phyloP scores from a whole-genome alignment of 1,140 invertebrate genomes.

The Dendroctonus valens region DNA sequence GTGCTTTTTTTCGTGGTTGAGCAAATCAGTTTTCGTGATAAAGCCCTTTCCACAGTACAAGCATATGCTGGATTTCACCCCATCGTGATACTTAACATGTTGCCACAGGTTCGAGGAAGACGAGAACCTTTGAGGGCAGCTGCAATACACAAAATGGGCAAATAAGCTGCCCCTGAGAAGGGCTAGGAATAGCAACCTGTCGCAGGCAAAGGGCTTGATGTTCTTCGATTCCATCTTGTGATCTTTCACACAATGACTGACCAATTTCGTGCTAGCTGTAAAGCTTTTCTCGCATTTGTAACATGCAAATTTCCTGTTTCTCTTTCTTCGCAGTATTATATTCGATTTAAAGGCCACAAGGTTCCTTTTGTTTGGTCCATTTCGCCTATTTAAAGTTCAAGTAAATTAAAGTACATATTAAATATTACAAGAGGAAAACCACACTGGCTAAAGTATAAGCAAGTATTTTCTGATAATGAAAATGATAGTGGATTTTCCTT shows the following conservation, averaged over 20 bases:
- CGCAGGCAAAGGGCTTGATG: slow-evolving; percentile 54
- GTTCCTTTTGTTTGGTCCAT: too few relatives aligned
- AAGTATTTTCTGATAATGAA: too few relatives aligned
- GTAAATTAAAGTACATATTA: too few relatives aligned
- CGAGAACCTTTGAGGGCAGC: slow-evolving; percentile 37
- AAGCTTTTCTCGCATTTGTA: slow-evolving; percentile 32
- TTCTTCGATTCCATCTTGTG: slow-evolving; percentile 53
- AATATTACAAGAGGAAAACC: too few relatives aligned
- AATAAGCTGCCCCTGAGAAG: not conserved
- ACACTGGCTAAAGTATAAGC: too few relatives aligned
- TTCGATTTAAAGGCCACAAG: too few relatives aligned
- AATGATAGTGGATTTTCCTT: too few relatives aligned
- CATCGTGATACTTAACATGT: slow-evolving; percentile 41
- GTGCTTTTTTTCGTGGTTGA: slow-evolving; percentile 58
- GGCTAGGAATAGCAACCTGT: slow-evolving; percentile 33
- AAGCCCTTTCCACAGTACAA: slow-evolving; percentile 60
- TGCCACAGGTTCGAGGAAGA: slow-evolving; percentile 36
- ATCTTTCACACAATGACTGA: slow-evolving; percentile 52
- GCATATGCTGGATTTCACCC: slow-evolving; percentile 47
- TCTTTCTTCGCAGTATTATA: not conserved
- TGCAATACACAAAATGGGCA: slow-evolving; percentile 17
- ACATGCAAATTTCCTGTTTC: slow-evolving; percentile 31
- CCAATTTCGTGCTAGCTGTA: slow-evolving; percentile 30
- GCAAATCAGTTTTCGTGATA: slow-evolving; percentile 56
- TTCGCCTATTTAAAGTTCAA: too few relatives aligned